Evolutionary conservation across 2,113 vertebrate genomes (phyloP), one percentile per base, ranked within the genome.

Genomic region (Zingel zingel): DNA sequence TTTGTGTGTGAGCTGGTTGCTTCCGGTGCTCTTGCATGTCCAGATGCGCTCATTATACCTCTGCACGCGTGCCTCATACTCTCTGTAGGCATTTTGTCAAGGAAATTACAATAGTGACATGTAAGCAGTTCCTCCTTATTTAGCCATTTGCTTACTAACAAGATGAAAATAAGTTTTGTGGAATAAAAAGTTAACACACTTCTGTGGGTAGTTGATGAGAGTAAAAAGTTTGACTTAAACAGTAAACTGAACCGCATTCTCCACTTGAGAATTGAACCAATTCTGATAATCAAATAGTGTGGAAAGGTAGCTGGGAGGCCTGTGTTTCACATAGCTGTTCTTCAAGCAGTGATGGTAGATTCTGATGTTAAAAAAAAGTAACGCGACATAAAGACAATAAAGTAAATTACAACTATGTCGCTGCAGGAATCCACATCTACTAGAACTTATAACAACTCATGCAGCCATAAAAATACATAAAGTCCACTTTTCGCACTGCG

Each of bases 11-110:
- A 99, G 97, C 91, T 99, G 98, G 88, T 90, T 96, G 94, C 98
- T 99, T 88, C 98, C 98, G 0, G 98, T 99, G 90, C 98, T 99
- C 88, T 98, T 99, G 91, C 98, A 99, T 0, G 98, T 99, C 98
- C 98, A 99, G 85, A 99, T 97, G 51, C 97, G 94, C 71, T 99
- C 98, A 1, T 76, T 89, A 89, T 99, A 99, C 45, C 95, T 96
- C 88, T 96, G 93, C 64, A 99, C 79, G 21, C 98, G 97, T 0
- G 96, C 96, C 82, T 99, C 98, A 0, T 98, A 99, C 77, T 99
- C 98, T 94, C 98, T 99, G 94, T 50, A 89, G 5, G 12, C 61
- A 85, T 33, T 61, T 30, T 69, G 94, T 99, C 93, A 98, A 97
- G 97, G 97, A 96, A 96, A 65, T 45, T 47, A 62, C 56, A 30